phyloP scores from a whole-genome alignment of 2,797 vertebrate genomes.

The Myotis myotis region DNA sequence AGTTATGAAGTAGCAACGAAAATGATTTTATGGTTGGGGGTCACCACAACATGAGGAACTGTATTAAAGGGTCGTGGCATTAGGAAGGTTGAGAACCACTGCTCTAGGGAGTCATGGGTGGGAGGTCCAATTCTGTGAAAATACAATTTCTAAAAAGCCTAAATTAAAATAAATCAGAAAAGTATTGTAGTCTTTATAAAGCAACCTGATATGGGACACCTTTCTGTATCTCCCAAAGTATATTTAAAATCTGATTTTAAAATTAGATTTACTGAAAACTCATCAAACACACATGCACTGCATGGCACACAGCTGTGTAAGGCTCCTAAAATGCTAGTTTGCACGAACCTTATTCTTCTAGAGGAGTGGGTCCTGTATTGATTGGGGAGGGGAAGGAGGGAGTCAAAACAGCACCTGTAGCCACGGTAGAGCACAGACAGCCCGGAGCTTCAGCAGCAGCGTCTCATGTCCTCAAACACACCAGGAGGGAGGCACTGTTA shows the following conservation, averaged over 20 bases:
- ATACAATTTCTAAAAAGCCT: neutral
- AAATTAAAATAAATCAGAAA: conserved; percentile 31
- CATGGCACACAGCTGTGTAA: neutral
- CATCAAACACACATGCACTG: neutral
- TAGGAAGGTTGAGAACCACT: too few species aligned
- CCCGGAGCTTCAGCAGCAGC: neutral
- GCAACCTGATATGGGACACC: neutral
- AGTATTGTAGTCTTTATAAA: neutral
- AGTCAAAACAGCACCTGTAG: neutral
- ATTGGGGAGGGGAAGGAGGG: neutral
- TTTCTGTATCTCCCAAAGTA: neutral
- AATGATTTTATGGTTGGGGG: too few species aligned
- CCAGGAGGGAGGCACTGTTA: rapidly evolving
- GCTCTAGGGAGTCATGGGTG: neutral
- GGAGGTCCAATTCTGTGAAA: neutral
- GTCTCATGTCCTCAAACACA: neutral
- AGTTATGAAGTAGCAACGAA: too few species aligned
- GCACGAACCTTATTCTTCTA: neutral
- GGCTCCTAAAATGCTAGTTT: neutral
- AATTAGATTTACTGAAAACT: neutral
- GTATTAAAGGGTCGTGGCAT: too few species aligned
- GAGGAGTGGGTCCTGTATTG: neutral
- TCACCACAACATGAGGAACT: too few species aligned
- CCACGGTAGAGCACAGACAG: neutral
- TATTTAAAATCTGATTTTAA: conserved; percentile 38